Percentiles rank a stretch among this genome's conserved stretches.
Evolutionary conservation across 2,888 invertebrate genomes (phyloP).

Genomic region (Amblyjoppa fuscipennis): DNA sequence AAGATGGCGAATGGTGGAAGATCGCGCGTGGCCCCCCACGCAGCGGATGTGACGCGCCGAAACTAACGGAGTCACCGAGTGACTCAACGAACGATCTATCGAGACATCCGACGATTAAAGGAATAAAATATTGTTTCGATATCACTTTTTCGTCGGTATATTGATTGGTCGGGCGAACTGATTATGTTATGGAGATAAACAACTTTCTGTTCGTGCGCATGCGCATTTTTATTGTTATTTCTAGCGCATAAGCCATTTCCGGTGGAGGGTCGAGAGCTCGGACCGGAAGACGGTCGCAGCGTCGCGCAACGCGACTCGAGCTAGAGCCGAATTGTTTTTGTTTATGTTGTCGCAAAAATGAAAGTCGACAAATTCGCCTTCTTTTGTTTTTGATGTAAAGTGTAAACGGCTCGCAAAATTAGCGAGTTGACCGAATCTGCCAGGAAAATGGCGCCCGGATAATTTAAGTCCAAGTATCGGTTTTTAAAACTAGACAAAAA

Average conservation of each 20-base stretch:
- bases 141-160: background rate
- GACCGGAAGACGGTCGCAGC: background rate
- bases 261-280: too few species aligned
- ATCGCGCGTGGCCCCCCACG: conserved; percentile 52
- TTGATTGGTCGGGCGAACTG: background rate
- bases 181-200: background rate
- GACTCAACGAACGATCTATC: conserved; percentile 15
- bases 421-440: too few species aligned
- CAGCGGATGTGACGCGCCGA: conserved; percentile 66
- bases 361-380: too few species aligned
- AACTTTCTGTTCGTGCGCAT: background rate
- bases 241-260: too few species aligned
- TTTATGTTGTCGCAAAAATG: background rate
- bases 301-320: background rate
- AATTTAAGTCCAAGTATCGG: too few species aligned
- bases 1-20: conserved; percentile 77
- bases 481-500: too few species aligned
- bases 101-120: too few species aligned
- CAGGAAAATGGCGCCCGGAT: too few species aligned
- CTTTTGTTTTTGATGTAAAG: background rate
- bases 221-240: background rate
- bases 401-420: too few species aligned
- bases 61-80: conserved; percentile 42
- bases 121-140: background rate
- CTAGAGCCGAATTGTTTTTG: background rate